Base-by-base conservation (phyloP, 2,113 vertebrate species). In the Cardinalis cardinalis region DNA sequence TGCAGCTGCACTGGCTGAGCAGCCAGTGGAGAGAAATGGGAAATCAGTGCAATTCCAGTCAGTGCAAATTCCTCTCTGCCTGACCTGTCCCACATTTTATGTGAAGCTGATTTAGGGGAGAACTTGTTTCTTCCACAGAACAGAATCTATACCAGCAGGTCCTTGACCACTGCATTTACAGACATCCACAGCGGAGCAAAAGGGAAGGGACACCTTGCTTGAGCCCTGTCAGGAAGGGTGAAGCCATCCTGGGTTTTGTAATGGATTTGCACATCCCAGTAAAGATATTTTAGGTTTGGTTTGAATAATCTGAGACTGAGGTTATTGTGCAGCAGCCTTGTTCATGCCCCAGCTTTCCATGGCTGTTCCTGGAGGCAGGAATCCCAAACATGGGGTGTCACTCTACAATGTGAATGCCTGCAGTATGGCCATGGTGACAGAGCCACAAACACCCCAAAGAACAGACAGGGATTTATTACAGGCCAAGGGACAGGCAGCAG, bases 111-210 rank as follows among this genome's bases (percentile, higher is more conserved):
- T 34, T 55, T 56, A 72, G 69, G n/a, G 13, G 18, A 78, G 17
- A 88, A 38, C 2, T 4, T 44, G 5, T 28, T 68, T 60, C 25
- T 59, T 21, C 41, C 53, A 72, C 0, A 53, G 55, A 38, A 14
- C 0, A 0, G 65, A 61, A 52, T 38, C n/a, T 6, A 7, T 10
- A 12, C 26, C 31, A 32, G 25, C 28, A 53, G 48, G 5, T 38
- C n/a, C 36, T 28, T 0, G 1, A 34, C 6, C 10, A 18, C 40
- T 76, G 49, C 4, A 1, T 46, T 43, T 43, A 7, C 0, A 52
- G 55, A 48, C 14, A 56, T 7, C n/a, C 17, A 32, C 17, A 38
- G 9, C 71, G 55, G 26, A 80, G 72, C 18, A 34, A n/a, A 64
- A 29, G 31, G 68, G n/a, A 66, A 79, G 23, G 41, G 48, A 40